Base-by-base conservation (phyloP, 2,113 vertebrate species). In the Menura novaehollandiae region DNA sequence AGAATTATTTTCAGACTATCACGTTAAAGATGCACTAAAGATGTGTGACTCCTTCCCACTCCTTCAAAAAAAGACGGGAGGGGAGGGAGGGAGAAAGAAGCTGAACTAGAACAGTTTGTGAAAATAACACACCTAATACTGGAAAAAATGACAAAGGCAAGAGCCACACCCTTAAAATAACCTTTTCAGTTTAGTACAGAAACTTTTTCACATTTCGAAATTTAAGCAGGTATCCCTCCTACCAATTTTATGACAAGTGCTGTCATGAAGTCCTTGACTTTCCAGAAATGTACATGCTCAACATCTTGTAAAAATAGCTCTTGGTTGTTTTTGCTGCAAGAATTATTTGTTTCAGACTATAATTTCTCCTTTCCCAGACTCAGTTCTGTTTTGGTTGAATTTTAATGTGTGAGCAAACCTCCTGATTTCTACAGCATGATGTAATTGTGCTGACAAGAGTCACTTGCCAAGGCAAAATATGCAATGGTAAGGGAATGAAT, bases 1-100 rank as follows among this genome's bases (percentile, higher is more conserved):
- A 71, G 51, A 91, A 92, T 67, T 94, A 67, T 92, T 91, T 95
- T 93, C 91, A 95, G 93, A 87, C 52, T 72, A 82, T 30, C 75
- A 75, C 68, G 71, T 88, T 67, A 95, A 95, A 94, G 39, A 91
- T 33, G 68, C 9, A 8, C 39, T 84, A 58, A 89, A 91, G 83
- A 94, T 44, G 22, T 72, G 64, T 1, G 4, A 92, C 20, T 91
- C 52, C 60, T 91, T 89, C 69, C 60, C 84, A 87, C 91, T 64
- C 41, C 41, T 72, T 88, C 11, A 52, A 88, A 94, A 91, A 92
- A 75, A 49, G 35, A 53, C 24, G 32, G 47, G n/a, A 55, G 41
- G 35, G 16, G 17, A 35, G 11, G 22, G 33, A 55, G n/a, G 6
- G 32, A 59, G 28, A 58, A 76, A 85, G 24, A 88, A 82, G 32